Evolutionary conservation across 2,888 invertebrate species (phyloP), one percentile per base, ranked within the genome.

Genomic region (Ectemnius continuus): DNA sequence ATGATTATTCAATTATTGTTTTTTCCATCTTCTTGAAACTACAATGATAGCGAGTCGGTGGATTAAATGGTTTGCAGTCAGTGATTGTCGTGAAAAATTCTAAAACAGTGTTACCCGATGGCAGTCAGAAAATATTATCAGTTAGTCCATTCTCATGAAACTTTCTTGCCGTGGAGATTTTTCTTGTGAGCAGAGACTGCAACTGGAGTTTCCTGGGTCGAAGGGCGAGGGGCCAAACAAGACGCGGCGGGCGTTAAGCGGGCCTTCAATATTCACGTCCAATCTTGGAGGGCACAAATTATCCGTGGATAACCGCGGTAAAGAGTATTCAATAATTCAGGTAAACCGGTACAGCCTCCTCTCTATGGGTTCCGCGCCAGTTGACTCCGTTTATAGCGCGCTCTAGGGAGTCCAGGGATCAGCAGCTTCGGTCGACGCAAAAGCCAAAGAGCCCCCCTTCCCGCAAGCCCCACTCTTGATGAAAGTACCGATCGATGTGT

Each of bases 301-400:
- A 71, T 75, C 71, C 67, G 56, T 47, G 71, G 57, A 76, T 75
- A 77, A 69, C 74, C 60, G 18, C 69, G 77, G 67, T 61, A 75
- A 76, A 71, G 68, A 64, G 74, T 68, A 68, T 74, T 78, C 67
- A 77, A 78, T 77, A 71, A 78, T 78, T 66, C 74, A 78, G 63
- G 67, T 45, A 59, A 73, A 76, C 73, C 70, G 64, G 73, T 65
- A 56, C 67, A 71, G 66, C 64, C 65, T 23, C 23, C 61, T 52
- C 76, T 73, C 64, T 45, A 52, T 28, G 69, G 47, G 58, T 45
- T 45, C 66, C 60, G 57, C 63, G 65, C 59, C 68, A 67, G 66
- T 70, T 69, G 36, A 56, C 73, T 67, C 60, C 76, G 76, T 73
- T 76, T 70, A 69, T 73, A 76, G 52, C 73, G 56, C 58, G 60